phyloP scores from a whole-genome alignment of 2,797 vertebrate species.

The Clarias fuscus region DNA sequence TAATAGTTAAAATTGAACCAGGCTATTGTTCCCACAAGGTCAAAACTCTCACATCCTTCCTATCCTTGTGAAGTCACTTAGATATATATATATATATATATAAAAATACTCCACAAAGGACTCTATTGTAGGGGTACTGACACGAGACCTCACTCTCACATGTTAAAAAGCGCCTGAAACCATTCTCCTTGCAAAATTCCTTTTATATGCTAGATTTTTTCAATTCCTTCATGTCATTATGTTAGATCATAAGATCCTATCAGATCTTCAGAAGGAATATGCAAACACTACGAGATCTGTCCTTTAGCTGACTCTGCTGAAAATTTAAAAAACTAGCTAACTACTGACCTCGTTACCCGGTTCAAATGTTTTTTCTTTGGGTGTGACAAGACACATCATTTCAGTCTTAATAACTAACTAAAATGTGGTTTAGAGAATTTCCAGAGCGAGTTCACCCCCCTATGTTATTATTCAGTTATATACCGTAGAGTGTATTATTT shows the following conservation, averaged over 20 bases:
- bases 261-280: neutral
- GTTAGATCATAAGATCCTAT: neutral
- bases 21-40: neutral
- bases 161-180: neutral
- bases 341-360: neutral
- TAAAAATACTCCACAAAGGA: neutral
- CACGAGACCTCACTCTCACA: neutral
- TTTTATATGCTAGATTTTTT: neutral
- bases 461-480: neutral
- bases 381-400: neutral
- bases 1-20: neutral
- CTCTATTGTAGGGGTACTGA: neutral
- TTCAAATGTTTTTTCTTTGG: neutral
- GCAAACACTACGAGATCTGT: neutral
- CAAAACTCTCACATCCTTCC: neutral
- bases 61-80: neutral
- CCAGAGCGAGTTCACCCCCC: neutral
- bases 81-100: neutral
- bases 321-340: neutral
- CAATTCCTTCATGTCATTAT: neutral
- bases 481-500: neutral
- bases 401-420: neutral
- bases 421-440: neutral
- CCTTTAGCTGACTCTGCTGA: neutral
- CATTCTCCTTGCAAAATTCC: neutral